Percentiles rank a stretch among this genome's conserved stretches.
phyloP scores from a whole-genome alignment of 2,888 invertebrate species.

The Meandrusa payeni region DNA sequence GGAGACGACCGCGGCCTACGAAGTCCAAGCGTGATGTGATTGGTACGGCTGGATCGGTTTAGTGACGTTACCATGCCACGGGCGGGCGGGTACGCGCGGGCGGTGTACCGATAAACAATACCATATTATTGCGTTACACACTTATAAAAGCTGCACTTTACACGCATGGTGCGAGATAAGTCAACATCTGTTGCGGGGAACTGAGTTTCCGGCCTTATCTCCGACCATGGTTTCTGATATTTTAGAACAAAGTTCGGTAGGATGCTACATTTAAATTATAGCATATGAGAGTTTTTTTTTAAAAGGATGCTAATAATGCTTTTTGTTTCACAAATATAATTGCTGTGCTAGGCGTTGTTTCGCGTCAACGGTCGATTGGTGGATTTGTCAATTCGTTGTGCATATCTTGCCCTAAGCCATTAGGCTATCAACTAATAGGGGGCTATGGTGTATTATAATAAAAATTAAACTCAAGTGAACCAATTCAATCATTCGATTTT shows the following conservation, averaged over 20 bases:
- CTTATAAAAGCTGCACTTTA: slow-evolving; percentile 64
- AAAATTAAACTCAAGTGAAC: too few relatives aligned
- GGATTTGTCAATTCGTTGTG: too few relatives aligned
- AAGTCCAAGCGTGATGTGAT: slow-evolving; percentile 47
- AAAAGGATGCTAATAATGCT: too few relatives aligned
- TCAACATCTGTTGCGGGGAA: slow-evolving; percentile 54
- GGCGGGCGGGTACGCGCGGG: slow-evolving; percentile 60
- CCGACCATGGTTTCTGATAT: slow-evolving; percentile 2
- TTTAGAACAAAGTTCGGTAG: slow-evolving; percentile 1
- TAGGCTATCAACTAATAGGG: too few relatives aligned
- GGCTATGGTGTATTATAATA: too few relatives aligned
- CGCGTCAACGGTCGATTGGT: too few relatives aligned
- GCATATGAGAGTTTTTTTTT: too few relatives aligned
- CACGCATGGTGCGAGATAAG: slow-evolving; percentile 58
- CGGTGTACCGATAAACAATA: slow-evolving; percentile 57
- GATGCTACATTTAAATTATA: slow-evolving; percentile 3
- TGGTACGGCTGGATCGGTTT: slow-evolving; percentile 24
- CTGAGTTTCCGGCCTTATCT: slow-evolving; percentile 31
- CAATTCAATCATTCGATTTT: too few relatives aligned
- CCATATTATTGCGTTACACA: slow-evolving; percentile 66
- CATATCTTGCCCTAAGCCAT: too few relatives aligned
- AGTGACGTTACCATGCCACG: slow-evolving; percentile 27
- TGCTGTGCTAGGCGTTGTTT: too few relatives aligned
- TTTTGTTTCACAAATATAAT: too few relatives aligned
- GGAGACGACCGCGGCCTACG: slow-evolving; percentile 44